These are phyloP conservation scores for Hirtodrosophila histrioides DNA, from an alignment of 2,888 invertebrate genomes.

Conservation along the genomic window DNA sequence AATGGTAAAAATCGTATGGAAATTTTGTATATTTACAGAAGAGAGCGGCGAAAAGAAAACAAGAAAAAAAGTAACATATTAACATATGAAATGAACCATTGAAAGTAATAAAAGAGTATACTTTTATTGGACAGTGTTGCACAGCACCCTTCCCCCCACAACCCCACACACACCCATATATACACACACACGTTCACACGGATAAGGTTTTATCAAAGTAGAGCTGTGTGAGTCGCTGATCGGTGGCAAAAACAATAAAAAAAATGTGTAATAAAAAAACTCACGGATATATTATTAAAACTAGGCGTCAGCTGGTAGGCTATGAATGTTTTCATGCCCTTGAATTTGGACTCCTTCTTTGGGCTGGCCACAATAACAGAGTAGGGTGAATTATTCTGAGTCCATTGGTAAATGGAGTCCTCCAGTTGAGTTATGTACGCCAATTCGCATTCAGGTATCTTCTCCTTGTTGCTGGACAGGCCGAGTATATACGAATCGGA, in stretches of 20 bases:
- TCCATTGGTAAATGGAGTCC: conserved; percentile 91
- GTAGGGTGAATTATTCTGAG: conserved; percentile 89
- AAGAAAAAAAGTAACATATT: too few relatives aligned
- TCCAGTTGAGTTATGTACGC: conserved; percentile 90
- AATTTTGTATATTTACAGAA: too few relatives aligned
- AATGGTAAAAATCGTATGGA: too few relatives aligned
- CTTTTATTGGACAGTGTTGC: conserved; percentile 13
- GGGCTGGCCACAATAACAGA: conserved; percentile 96
- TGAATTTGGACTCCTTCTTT: conserved; percentile 98
- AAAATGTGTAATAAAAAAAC: conserved; percentile 42
- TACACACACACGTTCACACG: conserved; percentile 13
- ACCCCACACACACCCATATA: background rate
- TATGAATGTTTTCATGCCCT: conserved; percentile 98
- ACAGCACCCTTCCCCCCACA: background rate
- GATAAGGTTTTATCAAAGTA: conserved; percentile 10
- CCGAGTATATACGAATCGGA: conserved; percentile 96
- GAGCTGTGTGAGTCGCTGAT: conserved; percentile 5
- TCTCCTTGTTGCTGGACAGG: conserved; percentile 87
- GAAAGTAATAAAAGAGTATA: background rate
- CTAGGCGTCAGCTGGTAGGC: conserved; percentile 98
- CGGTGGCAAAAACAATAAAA: background rate
- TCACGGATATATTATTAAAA: conserved; percentile 95
- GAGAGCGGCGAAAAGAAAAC: too few relatives aligned
- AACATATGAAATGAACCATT: background rate
- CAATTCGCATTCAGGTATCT: conserved; percentile 89